Evolutionary conservation across 2,888 invertebrate species (phyloP).

Genomic region (Dyspetes luteomarginatus): DNA sequence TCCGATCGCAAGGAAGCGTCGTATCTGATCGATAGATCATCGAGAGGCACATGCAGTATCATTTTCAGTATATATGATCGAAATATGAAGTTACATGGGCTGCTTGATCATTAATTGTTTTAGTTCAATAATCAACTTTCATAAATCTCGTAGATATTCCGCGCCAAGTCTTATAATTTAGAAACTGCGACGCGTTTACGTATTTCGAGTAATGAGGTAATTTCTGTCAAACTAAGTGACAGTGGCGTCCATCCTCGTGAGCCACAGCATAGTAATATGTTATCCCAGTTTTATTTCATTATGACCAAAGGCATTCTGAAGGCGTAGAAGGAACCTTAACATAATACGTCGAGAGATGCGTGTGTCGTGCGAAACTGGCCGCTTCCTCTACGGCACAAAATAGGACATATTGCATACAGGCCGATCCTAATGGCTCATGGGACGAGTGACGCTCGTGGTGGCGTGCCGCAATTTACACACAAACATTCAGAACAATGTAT

Average conservation of each 20-base stretch:
- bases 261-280: too few relatives aligned
- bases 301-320: neutral
- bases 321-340: neutral
- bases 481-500: constrained; percentile 51
- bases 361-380: constrained; percentile 34
- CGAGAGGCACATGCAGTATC: too few relatives aligned
- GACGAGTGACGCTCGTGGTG: constrained; percentile 29
- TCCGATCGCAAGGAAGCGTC: neutral
- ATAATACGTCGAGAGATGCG: constrained; percentile 7
- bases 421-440: constrained; percentile 34
- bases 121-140: too few relatives aligned
- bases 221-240: too few relatives aligned
- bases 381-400: constrained; percentile 68
- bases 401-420: constrained; percentile 80
- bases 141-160: too few relatives aligned
- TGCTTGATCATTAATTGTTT: too few relatives aligned
- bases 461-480: constrained; percentile 59
- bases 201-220: too few relatives aligned
- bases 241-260: too few relatives aligned
- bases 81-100: too few relatives aligned
- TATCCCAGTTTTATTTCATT: constrained; percentile 3
- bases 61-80: too few relatives aligned
- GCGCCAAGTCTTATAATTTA: too few relatives aligned
- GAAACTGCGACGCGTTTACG: too few relatives aligned
- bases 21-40: neutral